Evolutionary conservation across 2,113 vertebrate genomes (phyloP).

Genomic region (Heterotilapia buettikoferi): DNA sequence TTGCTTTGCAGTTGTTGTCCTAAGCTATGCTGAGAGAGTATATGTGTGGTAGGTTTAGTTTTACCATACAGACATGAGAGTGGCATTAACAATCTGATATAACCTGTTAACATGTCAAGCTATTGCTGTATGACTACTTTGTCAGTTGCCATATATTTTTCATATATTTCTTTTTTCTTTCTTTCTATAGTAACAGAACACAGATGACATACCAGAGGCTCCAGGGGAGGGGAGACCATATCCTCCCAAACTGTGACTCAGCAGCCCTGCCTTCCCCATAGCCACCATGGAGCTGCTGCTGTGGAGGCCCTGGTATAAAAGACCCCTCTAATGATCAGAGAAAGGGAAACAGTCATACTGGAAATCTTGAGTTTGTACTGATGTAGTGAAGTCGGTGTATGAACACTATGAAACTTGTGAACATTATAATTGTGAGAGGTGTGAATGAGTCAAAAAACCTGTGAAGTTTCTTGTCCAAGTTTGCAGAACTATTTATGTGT

Average conservation of each 20-base stretch:
- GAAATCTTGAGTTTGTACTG: not conserved
- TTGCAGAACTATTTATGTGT: not conserved
- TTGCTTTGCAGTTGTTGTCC: not conserved
- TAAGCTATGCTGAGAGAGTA: not conserved
- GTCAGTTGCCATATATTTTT: not conserved
- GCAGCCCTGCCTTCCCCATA: slow-evolving; percentile 67
- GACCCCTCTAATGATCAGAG: slow-evolving; percentile 66
- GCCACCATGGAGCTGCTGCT: slow-evolving; percentile 68
- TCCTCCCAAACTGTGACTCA: slow-evolving; percentile 66
- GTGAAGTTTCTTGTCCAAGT: not conserved
- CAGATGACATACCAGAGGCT: slow-evolving; percentile 68
- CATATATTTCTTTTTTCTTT: not conserved
- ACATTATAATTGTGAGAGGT: not conserved
- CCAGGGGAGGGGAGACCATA: slow-evolving; percentile 72
- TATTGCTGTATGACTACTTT: not conserved
- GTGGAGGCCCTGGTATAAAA: slow-evolving; percentile 79
- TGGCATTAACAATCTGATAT: not conserved
- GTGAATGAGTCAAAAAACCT: not conserved
- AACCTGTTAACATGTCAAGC: not conserved
- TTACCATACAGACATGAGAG: not conserved
- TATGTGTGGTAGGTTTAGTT: not conserved
- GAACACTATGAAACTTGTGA: not conserved
- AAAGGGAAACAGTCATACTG: not conserved
- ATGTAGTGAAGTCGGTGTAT: not conserved
- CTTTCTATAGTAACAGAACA: not conserved